Base-by-base conservation (phyloP, 2,113 vertebrate species). In the Phalacrocorax pelagicus region DNA sequence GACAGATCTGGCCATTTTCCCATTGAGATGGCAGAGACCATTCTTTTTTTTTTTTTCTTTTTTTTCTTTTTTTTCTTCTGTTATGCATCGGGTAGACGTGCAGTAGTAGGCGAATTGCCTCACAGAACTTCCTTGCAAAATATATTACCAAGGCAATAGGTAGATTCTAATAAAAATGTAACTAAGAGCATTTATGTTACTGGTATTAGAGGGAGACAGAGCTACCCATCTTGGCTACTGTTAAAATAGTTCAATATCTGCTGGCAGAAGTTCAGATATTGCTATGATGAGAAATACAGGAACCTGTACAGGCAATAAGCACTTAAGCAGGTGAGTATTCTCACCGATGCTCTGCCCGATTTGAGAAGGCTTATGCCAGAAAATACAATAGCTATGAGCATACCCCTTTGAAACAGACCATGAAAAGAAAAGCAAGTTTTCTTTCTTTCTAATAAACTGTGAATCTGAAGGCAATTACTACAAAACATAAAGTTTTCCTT, bases 321-420 rank as follows among this genome's bases (percentile, higher is more conserved):
- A 54, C 34, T 42, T 36, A 36, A 30, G 26, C 29, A 24, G 2
- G 21, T 24, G 67, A 84, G 42, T 58, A 30, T 58, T 42, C 38
- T 51, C 29, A 9, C 29, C 0, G 1, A 15, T 40, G 55, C 15
- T 47, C 0, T 24, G 30, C 55, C 32, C 2, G 4, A 36, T 63
- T 40, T 69, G 62, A 52, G 66, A 54, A 44, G 52, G 36, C 32
- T 73, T 49, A 26, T 5, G 1, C 49, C 52, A 40, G 61, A 29
- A 83, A 91, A 59, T 23, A 44, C 42, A 73, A 7, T 7, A 38
- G 42, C 2, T 4, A 5, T 17, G 85, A 40, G 62, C 47, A 5
- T 38, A 55, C 46, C 10, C 2, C 71, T 77, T 61, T 52, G 75
- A 63, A 65, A 58, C 38, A 52, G 73, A 19, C n/a, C 34, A 24